A percentile compares a stretch with the other conserved stretches of the same genome.
Evolutionary conservation across 2,113 vertebrate genomes (phyloP).

Genomic region (Heloderma charlesbogerti): DNA sequence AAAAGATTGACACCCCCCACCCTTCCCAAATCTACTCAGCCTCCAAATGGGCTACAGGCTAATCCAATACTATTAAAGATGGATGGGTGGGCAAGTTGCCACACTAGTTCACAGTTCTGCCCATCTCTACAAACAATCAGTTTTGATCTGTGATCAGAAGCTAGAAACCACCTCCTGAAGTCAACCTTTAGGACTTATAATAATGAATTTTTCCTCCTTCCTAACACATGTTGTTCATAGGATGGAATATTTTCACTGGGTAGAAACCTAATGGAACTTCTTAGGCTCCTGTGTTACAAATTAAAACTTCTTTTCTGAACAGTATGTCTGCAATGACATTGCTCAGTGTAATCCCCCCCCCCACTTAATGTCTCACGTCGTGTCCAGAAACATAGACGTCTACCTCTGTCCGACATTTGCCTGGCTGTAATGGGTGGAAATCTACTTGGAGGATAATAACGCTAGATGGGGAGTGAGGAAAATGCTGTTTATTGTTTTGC

Average conservation of each 20-base stretch:
- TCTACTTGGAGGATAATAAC: constrained; percentile 33
- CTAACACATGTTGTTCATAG: neutral
- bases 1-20: no score
- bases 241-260: neutral
- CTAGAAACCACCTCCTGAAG: neutral
- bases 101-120: no score
- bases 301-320: neutral
- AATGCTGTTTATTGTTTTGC: neutral
- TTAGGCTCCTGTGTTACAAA: no score
- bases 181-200: neutral
- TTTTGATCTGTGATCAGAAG: neutral
- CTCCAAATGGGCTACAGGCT: no score
- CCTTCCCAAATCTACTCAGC: no score
- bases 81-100: no score
- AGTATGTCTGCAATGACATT: constrained; percentile 9
- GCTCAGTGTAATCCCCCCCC: neutral
- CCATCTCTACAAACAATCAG: neutral
- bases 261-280: neutral
- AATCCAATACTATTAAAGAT: no score
- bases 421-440: constrained; percentile 18
- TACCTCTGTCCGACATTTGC: neutral
- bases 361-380: constrained; percentile 10
- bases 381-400: neutral
- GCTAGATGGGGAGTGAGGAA: neutral
- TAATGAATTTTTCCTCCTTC: no score